Conservation (phyloP, 1,140 invertebrate genomes). For the Riptortus pedestris region DNA sequence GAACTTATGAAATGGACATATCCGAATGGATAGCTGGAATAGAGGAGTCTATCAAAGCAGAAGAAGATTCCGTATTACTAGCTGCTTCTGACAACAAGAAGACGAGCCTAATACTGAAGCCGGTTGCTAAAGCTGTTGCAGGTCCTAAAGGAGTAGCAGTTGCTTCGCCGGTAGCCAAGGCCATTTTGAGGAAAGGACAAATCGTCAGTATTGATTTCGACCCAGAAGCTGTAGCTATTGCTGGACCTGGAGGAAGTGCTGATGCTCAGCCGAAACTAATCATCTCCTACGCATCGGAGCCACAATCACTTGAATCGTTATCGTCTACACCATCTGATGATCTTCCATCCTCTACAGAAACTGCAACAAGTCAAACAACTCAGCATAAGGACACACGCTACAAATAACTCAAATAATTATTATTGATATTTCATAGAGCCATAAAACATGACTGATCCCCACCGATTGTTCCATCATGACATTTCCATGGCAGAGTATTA, state of each 20-base stretch:
- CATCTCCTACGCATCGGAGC: constrained; percentile 31
- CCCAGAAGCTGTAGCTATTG: constrained; percentile 55
- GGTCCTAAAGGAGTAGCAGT: constrained; percentile 52
- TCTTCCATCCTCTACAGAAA: background rate
- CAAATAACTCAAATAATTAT: too few species aligned
- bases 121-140: constrained; percentile 49
- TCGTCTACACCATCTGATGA: background rate
- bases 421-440: too few species aligned
- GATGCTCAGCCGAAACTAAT: constrained; percentile 52
- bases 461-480: too few species aligned
- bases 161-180: constrained; percentile 51
- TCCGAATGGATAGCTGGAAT: background rate
- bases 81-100: constrained; percentile 10
- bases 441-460: too few species aligned
- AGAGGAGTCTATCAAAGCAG: background rate
- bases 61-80: background rate
- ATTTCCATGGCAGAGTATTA: too few species aligned
- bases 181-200: constrained; percentile 42
- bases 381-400: too few species aligned
- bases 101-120: constrained; percentile 47
- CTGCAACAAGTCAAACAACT: background rate
- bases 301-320: too few species aligned
- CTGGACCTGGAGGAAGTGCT: constrained; percentile 55
- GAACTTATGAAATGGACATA: background rate
- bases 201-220: constrained; percentile 47